These are phyloP conservation scores for Leucopsar rothschildi DNA, from an alignment of 2,113 vertebrate genomes.

Conservation along the genomic window DNA sequence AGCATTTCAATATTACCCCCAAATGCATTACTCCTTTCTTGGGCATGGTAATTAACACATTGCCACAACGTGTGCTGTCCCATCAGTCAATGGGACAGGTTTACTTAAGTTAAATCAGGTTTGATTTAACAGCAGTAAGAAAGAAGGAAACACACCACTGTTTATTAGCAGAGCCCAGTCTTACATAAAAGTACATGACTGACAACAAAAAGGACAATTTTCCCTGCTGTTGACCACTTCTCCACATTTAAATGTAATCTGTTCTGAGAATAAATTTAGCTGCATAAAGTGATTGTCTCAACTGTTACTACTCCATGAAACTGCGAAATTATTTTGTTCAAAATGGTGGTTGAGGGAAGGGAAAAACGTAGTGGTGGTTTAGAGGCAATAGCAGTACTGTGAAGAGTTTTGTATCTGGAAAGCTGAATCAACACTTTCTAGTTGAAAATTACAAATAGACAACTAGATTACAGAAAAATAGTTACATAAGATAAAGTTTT, in stretches of 20 bases:
- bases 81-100: not conserved
- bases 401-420: not conserved
- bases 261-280: slow-evolving; percentile 92
- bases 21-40: not conserved
- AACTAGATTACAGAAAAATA: not conserved
- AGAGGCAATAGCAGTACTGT: not conserved
- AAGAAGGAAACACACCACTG: not conserved
- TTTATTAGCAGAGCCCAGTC: not conserved
- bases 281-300: slow-evolving; percentile 64
- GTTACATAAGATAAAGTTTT: not conserved
- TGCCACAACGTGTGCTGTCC: not conserved
- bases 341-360: not conserved
- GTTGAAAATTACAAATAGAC: not conserved
- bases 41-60: not conserved
- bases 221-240: slow-evolving; percentile 77
- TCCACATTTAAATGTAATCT: slow-evolving; percentile 88
- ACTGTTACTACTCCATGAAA: slow-evolving; percentile 40
- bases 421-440: not conserved
- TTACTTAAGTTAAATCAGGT: not conserved
- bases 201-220: not conserved
- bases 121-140: not conserved
- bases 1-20: not conserved
- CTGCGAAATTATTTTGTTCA: not conserved
- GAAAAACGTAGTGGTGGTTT: not conserved
- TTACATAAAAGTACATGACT: not conserved